Conservation (phyloP, 2,113 vertebrate genomes). For the Picathartes gymnocephalus region DNA sequence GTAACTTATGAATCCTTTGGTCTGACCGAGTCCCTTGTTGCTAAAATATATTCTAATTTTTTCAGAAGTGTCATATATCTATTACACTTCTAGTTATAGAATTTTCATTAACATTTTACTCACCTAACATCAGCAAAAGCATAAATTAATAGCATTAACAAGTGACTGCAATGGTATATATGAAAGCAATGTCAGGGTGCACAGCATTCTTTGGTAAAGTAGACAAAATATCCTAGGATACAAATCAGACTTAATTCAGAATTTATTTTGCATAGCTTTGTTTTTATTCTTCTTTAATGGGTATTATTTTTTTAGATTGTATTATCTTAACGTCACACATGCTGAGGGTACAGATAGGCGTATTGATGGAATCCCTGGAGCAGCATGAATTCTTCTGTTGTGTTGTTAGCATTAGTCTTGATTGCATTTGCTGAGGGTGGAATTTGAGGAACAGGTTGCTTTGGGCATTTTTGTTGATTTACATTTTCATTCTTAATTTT, state of each 20-base stretch:
- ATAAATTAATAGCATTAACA: background rate
- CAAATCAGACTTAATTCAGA: background rate
- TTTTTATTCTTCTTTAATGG: slow-evolving; percentile 33
- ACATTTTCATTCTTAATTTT: slow-evolving; percentile 40
- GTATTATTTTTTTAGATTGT: slow-evolving; percentile 24
- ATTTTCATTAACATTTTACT: background rate
- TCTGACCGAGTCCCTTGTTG: background rate
- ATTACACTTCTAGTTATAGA: background rate
- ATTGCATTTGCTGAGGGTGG: slow-evolving; percentile 51
- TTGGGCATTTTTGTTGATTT: slow-evolving; percentile 47
- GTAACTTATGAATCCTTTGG: background rate
- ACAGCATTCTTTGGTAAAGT: background rate
- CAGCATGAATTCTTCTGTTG: slow-evolving; percentile 41
- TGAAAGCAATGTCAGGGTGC: background rate
- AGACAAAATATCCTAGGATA: background rate
- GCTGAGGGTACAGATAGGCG: background rate
- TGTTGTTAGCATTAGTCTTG: slow-evolving; percentile 59
- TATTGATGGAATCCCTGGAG: slow-evolving; percentile 38
- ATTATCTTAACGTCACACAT: slow-evolving; percentile 22
- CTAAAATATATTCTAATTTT: background rate
- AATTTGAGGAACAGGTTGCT: slow-evolving; percentile 45
- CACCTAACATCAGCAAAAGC: background rate
- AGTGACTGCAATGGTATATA: background rate
- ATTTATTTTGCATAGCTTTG: background rate
- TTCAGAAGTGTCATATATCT: background rate